These are phyloP conservation scores for Patiria pectinifera DNA, from an alignment of 53 echinoderm and acorn worm species.

Conservation along the genomic window DNA sequence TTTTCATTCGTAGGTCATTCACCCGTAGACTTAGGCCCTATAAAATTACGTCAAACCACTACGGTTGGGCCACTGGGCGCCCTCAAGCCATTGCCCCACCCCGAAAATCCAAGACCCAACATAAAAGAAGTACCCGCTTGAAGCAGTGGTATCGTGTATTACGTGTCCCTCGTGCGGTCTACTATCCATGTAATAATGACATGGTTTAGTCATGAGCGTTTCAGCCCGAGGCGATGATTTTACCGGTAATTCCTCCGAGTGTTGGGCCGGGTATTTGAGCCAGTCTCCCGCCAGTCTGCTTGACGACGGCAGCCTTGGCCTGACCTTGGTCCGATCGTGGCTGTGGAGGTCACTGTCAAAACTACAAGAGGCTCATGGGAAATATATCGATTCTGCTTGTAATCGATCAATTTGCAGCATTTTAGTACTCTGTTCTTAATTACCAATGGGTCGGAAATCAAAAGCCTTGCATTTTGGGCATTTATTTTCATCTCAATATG, in stretches of 20 bases:
- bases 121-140: not conserved
- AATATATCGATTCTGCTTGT: not conserved
- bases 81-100: not conserved
- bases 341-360: not conserved
- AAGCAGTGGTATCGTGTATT: not conserved
- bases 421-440: not conserved
- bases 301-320: not conserved
- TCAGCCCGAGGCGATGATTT: slow-evolving; percentile 16
- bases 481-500: no score
- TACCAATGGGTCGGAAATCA: no score
- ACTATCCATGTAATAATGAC: not conserved
- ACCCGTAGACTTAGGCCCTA: not conserved
- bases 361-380: not conserved
- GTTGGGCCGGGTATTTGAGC: slow-evolving; percentile 5
- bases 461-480: no score
- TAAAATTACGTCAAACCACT: not conserved
- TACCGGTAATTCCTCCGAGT: slow-evolving; percentile 25
- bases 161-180: not conserved
- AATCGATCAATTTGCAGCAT: not conserved
- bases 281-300: not conserved
- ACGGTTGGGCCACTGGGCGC: not conserved
- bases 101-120: not conserved
- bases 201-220: not conserved
- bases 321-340: not conserved
- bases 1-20: not conserved